These are phyloP conservation scores for Polypterus senegalus DNA, from an alignment of 2,113 vertebrate genomes.

Conservation along the genomic window DNA sequence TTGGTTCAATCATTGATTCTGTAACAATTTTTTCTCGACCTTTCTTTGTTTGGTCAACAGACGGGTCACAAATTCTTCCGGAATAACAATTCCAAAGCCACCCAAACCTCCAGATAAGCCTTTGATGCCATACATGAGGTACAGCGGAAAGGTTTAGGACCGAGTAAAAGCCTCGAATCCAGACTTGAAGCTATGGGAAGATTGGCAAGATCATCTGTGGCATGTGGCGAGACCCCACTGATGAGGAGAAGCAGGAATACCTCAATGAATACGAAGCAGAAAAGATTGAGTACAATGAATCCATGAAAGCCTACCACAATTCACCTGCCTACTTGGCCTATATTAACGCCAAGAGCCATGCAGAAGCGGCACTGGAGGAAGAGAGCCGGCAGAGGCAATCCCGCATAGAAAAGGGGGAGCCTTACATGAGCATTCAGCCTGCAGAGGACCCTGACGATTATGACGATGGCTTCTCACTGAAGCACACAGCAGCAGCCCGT, in stretches of 20 bases:
- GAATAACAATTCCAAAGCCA: slow-evolving; percentile 96
- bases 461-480: slow-evolving; percentile 96
- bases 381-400: slow-evolving; percentile 92
- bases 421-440: slow-evolving; percentile 97
- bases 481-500: slow-evolving; percentile 87
- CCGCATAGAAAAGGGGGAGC: slow-evolving; percentile 90
- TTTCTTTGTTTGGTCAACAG: too few relatives aligned
- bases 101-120: slow-evolving; percentile 99
- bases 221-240: slow-evolving; percentile 98
- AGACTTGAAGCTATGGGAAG: slow-evolving; percentile 98
- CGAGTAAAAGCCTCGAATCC: slow-evolving; percentile 98
- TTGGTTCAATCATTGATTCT: too few relatives aligned
- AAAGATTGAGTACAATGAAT: slow-evolving; percentile 98
- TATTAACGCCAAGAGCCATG: slow-evolving; percentile 91
- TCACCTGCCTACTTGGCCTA: slow-evolving; percentile 95
- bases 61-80: slow-evolving; percentile 64
- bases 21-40: too few relatives aligned
- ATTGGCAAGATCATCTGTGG: slow-evolving; percentile 98
- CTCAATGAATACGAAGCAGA: slow-evolving; percentile 98
- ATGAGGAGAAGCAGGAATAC: slow-evolving; percentile 98
- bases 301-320: slow-evolving; percentile 96
- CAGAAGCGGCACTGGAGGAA: slow-evolving; percentile 88
- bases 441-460: slow-evolving; percentile 95
- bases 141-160: slow-evolving; percentile 99
- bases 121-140: slow-evolving; percentile 99